phyloP scores from a whole-genome alignment of 2,113 vertebrate species.

The Galemys pyrenaicus region DNA sequence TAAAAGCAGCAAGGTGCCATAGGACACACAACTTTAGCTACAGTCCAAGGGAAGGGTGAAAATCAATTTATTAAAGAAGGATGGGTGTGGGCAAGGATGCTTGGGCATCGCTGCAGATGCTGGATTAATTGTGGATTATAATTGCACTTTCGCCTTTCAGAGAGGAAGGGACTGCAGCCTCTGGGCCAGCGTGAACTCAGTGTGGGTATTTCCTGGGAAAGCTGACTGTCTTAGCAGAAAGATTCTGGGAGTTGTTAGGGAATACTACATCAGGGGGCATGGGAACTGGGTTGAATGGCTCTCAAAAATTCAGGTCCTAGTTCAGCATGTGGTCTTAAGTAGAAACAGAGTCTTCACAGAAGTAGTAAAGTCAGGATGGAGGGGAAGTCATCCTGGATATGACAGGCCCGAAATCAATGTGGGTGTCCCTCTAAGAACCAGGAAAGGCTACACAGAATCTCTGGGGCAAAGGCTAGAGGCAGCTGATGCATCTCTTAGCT shows the following conservation, averaged over 20 bases:
- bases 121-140: too few species aligned
- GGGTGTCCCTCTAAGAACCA: neutral
- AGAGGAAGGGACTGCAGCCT: neutral
- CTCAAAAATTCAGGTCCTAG: neutral
- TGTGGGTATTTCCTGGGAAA: neutral
- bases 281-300: too few species aligned
- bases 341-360: neutral
- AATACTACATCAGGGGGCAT: neutral
- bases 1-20: neutral
- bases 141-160: too few species aligned
- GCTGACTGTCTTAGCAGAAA: neutral
- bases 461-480: too few species aligned
- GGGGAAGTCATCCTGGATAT: neutral
- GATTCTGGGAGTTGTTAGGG: too few species aligned
- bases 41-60: accelerated
- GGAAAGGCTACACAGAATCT: accelerated
- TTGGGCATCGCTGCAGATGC: accelerated
- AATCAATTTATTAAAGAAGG: neutral
- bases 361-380: neutral
- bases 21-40: neutral
- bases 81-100: neutral
- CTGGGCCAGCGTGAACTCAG: neutral
- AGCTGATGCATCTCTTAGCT: accelerated
- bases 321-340: neutral
- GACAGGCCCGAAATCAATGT: neutral